A percentile compares a stretch with the other conserved stretches of the same genome.
These are phyloP conservation scores for Ophioderma brevispina DNA, from an alignment of 35 echinoderm and acorn worm species.

Conservation along the genomic window DNA sequence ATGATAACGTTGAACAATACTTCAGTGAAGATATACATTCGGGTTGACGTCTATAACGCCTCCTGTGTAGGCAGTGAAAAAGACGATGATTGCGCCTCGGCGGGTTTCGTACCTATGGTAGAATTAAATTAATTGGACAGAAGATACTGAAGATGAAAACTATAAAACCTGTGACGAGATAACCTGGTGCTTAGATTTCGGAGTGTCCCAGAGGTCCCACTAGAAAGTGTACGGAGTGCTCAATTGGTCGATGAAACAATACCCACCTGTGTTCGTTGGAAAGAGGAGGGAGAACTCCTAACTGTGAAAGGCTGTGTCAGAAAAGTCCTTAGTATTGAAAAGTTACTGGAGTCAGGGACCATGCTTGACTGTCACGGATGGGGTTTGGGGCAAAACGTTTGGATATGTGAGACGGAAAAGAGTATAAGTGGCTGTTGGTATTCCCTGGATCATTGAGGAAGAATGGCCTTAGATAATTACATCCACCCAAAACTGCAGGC, in stretches of 20 bases:
- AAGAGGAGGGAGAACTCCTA: background rate
- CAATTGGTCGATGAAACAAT: slow-evolving; percentile 2
- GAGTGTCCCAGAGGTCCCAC: too few species aligned
- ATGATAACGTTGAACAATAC: too few species aligned
- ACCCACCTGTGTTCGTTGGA: background rate
- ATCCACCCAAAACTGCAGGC: slow-evolving; percentile 40
- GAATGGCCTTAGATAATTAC: slow-evolving; percentile 10
- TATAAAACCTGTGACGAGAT: too few species aligned
- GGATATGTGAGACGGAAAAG: slow-evolving; percentile 58
- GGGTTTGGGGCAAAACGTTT: slow-evolving; percentile 44
- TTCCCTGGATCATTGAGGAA: slow-evolving; percentile 29
- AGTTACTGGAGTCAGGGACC: slow-evolving; percentile 50
- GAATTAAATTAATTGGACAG: too few species aligned
- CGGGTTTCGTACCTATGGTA: too few species aligned
- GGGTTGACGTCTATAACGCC: too few species aligned
- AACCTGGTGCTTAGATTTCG: too few species aligned
- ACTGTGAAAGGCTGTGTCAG: background rate
- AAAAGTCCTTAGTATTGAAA: background rate
- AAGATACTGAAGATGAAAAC: too few species aligned
- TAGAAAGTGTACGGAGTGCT: background rate
- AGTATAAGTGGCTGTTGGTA: slow-evolving; percentile 24
- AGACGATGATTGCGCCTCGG: too few species aligned
- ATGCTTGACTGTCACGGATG: slow-evolving; percentile 22
- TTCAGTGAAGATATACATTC: too few species aligned
- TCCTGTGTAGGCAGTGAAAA: too few species aligned